A percentile compares a stretch with the other conserved stretches of the same genome.
Conservation (phyloP, 1,140 invertebrate genomes). For the Drosophila triauraria region DNA sequence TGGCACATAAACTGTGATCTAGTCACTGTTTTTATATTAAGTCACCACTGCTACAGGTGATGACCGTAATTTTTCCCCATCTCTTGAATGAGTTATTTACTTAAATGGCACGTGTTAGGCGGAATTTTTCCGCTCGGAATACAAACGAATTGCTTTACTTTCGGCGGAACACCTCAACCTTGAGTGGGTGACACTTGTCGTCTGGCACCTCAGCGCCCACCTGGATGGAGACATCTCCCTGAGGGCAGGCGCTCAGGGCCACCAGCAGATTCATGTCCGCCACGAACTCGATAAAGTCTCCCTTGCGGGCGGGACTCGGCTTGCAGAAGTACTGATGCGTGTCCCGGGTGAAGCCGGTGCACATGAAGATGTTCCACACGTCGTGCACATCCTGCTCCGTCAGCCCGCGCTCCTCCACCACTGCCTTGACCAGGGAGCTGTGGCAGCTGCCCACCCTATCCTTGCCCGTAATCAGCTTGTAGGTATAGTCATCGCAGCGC, state of each 20-base stretch:
- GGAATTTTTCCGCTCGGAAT: background rate
- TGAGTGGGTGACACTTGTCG: constrained; percentile 84
- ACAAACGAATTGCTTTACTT: constrained; percentile 27
- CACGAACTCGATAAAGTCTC: constrained; percentile 86
- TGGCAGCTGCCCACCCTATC: constrained; percentile 85
- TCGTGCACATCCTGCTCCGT: constrained; percentile 86
- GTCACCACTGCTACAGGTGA: background rate
- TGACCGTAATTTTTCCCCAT: background rate
- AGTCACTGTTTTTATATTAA: background rate
- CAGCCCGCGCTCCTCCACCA: constrained; percentile 83
- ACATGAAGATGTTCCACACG: constrained; percentile 86
- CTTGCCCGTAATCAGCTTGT: constrained; percentile 85
- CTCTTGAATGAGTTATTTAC: background rate
- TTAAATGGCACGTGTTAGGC: constrained; percentile 15
- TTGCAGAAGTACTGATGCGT: constrained; percentile 86
- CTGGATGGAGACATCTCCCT: constrained; percentile 85
- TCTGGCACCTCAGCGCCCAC: constrained; percentile 85
- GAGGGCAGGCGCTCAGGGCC: constrained; percentile 85
- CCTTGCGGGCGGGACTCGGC: constrained; percentile 85
- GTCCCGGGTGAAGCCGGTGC: constrained; percentile 85
- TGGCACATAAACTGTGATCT: background rate
- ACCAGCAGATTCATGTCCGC: constrained; percentile 86
- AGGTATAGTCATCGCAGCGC: constrained; percentile 86
- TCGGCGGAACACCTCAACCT: constrained; percentile 85
- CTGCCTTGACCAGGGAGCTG: constrained; percentile 85